phyloP scores from a whole-genome alignment of 1,140 invertebrate genomes.

The Sitophilus oryzae region DNA sequence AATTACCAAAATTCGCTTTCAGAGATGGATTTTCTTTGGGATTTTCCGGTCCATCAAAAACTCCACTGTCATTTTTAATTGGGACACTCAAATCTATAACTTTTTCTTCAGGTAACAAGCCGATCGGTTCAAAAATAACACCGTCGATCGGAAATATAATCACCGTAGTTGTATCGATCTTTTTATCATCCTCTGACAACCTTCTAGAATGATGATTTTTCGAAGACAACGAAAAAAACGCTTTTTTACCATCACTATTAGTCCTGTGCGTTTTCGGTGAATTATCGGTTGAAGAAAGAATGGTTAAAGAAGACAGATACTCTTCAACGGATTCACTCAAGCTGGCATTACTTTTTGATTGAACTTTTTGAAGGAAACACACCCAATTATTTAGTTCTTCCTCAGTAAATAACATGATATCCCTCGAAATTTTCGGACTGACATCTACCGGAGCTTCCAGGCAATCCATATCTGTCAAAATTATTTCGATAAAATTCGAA shows the following conservation, averaged over 20 bases:
- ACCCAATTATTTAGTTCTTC: slow-evolving; percentile 60
- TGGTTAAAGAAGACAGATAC: slow-evolving; percentile 28
- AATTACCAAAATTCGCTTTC: slow-evolving; percentile 39
- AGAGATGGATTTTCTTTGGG: slow-evolving; percentile 48
- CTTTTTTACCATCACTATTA: slow-evolving; percentile 20
- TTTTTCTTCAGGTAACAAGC: slow-evolving; percentile 67
- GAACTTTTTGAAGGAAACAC: slow-evolving; percentile 47
- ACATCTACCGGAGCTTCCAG: slow-evolving; percentile 52
- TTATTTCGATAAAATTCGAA: slow-evolving; percentile 64
- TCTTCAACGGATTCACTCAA: slow-evolving; percentile 28
- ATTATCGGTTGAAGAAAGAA: slow-evolving; percentile 30
- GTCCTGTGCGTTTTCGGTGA: slow-evolving; percentile 28
- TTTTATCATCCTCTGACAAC: background rate
- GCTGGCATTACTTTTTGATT: slow-evolving; percentile 26
- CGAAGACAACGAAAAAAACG: slow-evolving; percentile 21
- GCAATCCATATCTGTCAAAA: slow-evolving; percentile 58
- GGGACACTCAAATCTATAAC: slow-evolving; percentile 43
- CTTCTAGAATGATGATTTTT: slow-evolving; percentile 4
- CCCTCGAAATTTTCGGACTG: slow-evolving; percentile 55
- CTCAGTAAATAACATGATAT: slow-evolving; percentile 63
- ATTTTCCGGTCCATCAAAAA: slow-evolving; percentile 10
- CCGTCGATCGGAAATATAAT: slow-evolving; percentile 61
- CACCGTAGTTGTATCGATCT: slow-evolving; percentile 41
- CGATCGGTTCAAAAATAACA: slow-evolving; percentile 55
- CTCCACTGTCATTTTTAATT: slow-evolving; percentile 21